These are phyloP conservation scores for Campylorhamphus procurvoides DNA, from an alignment of 2,113 vertebrate genomes.

Conservation along the genomic window DNA sequence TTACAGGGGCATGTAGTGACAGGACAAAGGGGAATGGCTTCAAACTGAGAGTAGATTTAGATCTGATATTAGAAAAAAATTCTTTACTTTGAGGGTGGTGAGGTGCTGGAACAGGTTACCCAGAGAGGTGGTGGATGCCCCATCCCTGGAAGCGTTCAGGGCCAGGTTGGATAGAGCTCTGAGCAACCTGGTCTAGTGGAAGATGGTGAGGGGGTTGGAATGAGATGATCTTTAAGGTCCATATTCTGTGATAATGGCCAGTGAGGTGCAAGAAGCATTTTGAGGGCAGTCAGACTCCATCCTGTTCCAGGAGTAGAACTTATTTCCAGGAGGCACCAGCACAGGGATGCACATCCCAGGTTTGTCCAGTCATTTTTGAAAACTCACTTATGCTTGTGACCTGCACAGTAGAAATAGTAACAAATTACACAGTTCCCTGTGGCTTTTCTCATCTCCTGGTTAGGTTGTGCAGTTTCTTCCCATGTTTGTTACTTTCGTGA, in stretches of 20 bases:
- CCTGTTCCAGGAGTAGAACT: background rate
- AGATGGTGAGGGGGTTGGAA: background rate
- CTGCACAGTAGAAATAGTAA: background rate
- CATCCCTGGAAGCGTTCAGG: background rate
- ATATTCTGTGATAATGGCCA: background rate
- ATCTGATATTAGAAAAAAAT: background rate
- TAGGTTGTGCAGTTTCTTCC: background rate
- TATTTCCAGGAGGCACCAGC: background rate
- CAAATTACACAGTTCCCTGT: background rate
- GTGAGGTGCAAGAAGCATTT: background rate
- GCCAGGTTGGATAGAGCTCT: background rate
- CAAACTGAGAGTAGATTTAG: background rate
- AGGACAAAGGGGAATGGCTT: background rate
- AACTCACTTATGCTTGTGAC: background rate
- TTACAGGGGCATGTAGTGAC: background rate
- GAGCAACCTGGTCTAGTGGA: background rate
- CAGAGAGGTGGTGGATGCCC: background rate
- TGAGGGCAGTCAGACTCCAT: background rate
- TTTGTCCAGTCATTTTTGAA: background rate
- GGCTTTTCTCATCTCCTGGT: background rate
- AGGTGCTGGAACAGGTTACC: background rate
- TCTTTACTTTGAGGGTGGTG: background rate
- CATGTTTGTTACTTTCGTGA: background rate
- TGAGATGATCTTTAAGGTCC: background rate
- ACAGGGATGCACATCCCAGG: rapidly evolving